Base-by-base conservation (phyloP, 2,113 vertebrate species). In the Archocentrus centrarchus region DNA sequence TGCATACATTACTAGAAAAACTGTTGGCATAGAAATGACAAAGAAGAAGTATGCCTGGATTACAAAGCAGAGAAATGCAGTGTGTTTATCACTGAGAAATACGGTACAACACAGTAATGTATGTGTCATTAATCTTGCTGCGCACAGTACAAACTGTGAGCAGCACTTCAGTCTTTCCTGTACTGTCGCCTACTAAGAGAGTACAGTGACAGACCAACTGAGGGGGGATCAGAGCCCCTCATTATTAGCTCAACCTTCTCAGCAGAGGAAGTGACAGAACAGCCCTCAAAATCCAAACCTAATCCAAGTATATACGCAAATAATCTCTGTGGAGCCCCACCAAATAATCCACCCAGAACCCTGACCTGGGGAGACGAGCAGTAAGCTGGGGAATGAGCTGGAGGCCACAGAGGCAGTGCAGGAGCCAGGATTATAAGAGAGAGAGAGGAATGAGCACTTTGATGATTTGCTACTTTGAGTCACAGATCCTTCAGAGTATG, bases 161-260 rank as follows among this genome's bases (percentile, higher is more conserved):
- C 77, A 63, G 53, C 50, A 8, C 58, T 11, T 62, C 88, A 88
- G 92, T 93, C 81, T 89, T 22, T 59, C 39, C 75, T 37, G 77
- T 53, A 61, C 78, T 41, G 68, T 80, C 76, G 84, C 57, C 77
- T 77, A 84, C 81, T 64, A 62, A 76, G 86, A 80, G 76, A 75
- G 59, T 62, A 39, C 55, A 66, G 85, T 88, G 94, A 93, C 89
- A 89, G 87, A 90, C 85, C 81, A 62, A 44, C 35, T 75, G 64
- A 30, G 24, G 44, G 9, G 27, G 44, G 77, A 90, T 92, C 90
- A 79, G 79, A 83, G 79, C 80, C 82, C 78, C 91, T 95, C 93
- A 94, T 94, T 93, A 96, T 95, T 94, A 96, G 89, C 89, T 92
- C 88, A 79, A 84, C 82, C 86, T 89, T 90, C 92, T 84, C 75